These are phyloP conservation scores for Etheostoma spectabile DNA, from an alignment of 2,113 vertebrate genomes.

Conservation along the genomic window DNA sequence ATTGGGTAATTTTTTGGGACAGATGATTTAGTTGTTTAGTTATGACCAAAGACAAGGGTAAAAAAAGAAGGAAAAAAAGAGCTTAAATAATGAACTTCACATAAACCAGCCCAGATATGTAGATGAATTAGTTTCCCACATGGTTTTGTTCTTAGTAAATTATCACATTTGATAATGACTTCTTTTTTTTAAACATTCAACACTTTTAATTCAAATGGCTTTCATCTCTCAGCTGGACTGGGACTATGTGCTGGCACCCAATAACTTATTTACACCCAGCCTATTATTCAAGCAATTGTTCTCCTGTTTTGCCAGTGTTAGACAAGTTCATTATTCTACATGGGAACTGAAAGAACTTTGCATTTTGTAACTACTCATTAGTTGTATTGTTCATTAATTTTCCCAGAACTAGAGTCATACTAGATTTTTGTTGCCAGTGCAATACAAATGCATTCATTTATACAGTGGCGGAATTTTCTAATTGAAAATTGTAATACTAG, in stretches of 20 bases:
- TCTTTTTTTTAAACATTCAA: not conserved
- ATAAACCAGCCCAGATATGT: not conserved
- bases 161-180: not conserved
- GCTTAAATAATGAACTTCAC: not conserved
- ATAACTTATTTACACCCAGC: constrained; percentile 11
- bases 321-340: constrained; percentile 15
- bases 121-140: not conserved
- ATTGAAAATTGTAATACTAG: not conserved
- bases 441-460: constrained; percentile 4
- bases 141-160: not conserved
- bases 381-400: constrained; percentile 9
- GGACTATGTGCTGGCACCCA: not conserved
- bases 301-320: not conserved
- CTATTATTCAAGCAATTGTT: constrained; percentile 28
- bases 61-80: not conserved
- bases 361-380: constrained; percentile 22
- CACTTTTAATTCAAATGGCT: not conserved
- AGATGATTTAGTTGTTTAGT: not conserved
- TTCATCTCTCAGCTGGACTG: not conserved
- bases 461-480: not conserved
- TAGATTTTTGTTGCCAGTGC: not conserved
- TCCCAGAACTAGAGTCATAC: not conserved
- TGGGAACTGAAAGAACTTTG: constrained; percentile 10
- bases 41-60: not conserved
- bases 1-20: not conserved